Evolutionary conservation across 2,113 vertebrate species (phyloP), one percentile per base, ranked within the genome.

Genomic region (Etia nguti): DNA sequence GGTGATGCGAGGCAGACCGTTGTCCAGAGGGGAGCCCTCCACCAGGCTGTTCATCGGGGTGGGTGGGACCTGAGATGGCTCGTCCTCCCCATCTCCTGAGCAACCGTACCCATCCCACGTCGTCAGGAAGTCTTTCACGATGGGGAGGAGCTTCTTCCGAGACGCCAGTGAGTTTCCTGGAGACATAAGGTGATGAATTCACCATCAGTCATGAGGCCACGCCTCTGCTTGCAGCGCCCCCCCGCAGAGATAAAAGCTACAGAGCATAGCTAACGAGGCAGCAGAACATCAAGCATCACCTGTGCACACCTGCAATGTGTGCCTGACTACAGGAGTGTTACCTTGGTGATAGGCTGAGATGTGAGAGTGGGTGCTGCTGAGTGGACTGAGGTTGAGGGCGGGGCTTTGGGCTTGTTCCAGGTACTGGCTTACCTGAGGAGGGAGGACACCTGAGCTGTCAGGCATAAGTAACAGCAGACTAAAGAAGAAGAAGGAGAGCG

Each of bases 11-110:
- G 98, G 98, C 82, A 97, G 96, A 0, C 97, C 97, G 26, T 91
- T 95, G 0, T 98, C 97, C 56, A 99, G 96, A 0, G 98, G 98
- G 70, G 98, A 98, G 18, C 98, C 98, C 2, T 99, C 98, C 79
- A 98, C 98, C 94, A 99, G 96, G 91, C 98, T 99, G 97, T 99
- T 99, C 97, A 98, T 97, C 0, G 98, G 98, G 0, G 98, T 99
- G 1, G 98, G 98, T 0, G 98, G 98, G 0, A 97, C 93, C 1
- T 46, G 87, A 6, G 87, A 90, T 50, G 97, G 97, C 2, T 98
- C 98, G 26, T 75, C 92, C 52, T 83, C 86, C 10, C 2, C 2
- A 8, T 89, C 50, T 52, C 73, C 87, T 0, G 50, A 57, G 22
- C 29, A 10, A 81, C 79, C 6, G 6, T 52, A 88, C 24, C 68